These are phyloP conservation scores for Bombus superbus DNA, from an alignment of 1,140 invertebrate genomes.

Conservation along the genomic window DNA sequence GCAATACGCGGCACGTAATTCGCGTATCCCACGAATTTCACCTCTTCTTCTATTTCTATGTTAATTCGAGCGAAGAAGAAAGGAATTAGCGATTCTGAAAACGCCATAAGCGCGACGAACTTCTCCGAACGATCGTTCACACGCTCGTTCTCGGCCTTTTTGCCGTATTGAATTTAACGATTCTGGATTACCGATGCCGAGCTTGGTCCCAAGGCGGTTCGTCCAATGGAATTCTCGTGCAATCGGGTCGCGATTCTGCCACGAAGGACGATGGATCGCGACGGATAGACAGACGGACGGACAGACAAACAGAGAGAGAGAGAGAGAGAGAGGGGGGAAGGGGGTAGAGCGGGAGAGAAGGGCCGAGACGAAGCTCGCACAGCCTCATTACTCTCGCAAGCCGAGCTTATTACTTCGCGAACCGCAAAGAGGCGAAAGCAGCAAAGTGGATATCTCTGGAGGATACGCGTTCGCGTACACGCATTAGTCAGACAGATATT, in stretches of 20 bases:
- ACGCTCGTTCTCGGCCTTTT: conserved; percentile 18
- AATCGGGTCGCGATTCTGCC: conserved; percentile 28
- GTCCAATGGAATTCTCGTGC: conserved; percentile 27
- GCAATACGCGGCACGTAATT: conserved; percentile 8
- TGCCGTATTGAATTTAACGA: not conserved
- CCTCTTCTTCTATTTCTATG: not conserved
- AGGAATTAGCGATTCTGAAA: conserved; percentile 39
- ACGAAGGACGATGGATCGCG: conserved; percentile 38
- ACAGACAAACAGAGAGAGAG: not conserved
- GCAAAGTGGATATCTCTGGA: conserved; percentile 50
- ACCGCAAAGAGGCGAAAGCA: conserved; percentile 72
- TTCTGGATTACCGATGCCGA: conserved; percentile 19
- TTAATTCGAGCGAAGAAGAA: conserved; percentile 20
- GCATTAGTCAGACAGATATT: conserved; percentile 56
- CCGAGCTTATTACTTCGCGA: conserved; percentile 71
- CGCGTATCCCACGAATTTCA: conserved; percentile 23
- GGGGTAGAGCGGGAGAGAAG: not conserved
- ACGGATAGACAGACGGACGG: not conserved
- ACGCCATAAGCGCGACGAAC: not conserved
- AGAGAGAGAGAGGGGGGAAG: too few relatives aligned
- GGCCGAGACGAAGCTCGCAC: conserved; percentile 61
- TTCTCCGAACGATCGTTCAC: conserved; percentile 44
- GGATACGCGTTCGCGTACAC: conserved; percentile 43
- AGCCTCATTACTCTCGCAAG: conserved; percentile 70
- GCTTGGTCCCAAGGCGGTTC: conserved; percentile 4